phyloP scores from a whole-genome alignment of 1,140 invertebrate species.

The Lepidotrigona ventralis region DNA sequence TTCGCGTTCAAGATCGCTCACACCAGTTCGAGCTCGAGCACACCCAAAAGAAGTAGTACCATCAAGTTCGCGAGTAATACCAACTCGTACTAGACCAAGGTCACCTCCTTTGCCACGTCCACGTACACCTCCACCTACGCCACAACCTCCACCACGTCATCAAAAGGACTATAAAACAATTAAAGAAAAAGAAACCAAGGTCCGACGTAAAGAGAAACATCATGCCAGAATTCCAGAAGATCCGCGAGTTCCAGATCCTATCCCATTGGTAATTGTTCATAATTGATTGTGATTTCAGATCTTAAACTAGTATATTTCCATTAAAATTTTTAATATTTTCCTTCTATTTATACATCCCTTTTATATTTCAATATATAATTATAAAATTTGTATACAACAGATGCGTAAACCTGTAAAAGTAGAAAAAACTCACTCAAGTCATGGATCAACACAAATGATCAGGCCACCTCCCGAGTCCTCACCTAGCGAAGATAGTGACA shows the following conservation, averaged over 20 bases:
- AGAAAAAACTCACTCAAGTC: slow-evolving; percentile 75
- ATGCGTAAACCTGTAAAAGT: slow-evolving; percentile 78
- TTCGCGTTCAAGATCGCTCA: slow-evolving; percentile 72
- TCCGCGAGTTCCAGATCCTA: slow-evolving; percentile 75
- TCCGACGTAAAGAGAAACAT: slow-evolving; percentile 75
- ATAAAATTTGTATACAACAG: slow-evolving; percentile 65
- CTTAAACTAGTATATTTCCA: background rate
- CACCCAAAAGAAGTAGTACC: slow-evolving; percentile 69
- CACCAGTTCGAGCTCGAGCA: slow-evolving; percentile 68
- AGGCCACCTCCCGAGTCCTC: slow-evolving; percentile 76
- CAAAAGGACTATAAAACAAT: slow-evolving; percentile 74
- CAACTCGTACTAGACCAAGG: slow-evolving; percentile 68
- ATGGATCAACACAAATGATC: slow-evolving; percentile 70
- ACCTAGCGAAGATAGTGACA: slow-evolving; percentile 77
- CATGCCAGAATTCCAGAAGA: slow-evolving; percentile 73
- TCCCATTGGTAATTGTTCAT: slow-evolving; percentile 73
- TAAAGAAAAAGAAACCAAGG: slow-evolving; percentile 73
- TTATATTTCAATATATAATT: slow-evolving; percentile 9
- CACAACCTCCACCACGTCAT: slow-evolving; percentile 74
- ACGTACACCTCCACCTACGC: slow-evolving; percentile 78
- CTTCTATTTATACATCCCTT: background rate
- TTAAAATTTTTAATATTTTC: background rate
- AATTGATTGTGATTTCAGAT: slow-evolving; percentile 2
- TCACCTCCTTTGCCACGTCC: slow-evolving; percentile 75
- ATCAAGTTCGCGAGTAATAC: slow-evolving; percentile 69